Conservation (phyloP, 2,797 vertebrate species). For the Valencia hispanica region DNA sequence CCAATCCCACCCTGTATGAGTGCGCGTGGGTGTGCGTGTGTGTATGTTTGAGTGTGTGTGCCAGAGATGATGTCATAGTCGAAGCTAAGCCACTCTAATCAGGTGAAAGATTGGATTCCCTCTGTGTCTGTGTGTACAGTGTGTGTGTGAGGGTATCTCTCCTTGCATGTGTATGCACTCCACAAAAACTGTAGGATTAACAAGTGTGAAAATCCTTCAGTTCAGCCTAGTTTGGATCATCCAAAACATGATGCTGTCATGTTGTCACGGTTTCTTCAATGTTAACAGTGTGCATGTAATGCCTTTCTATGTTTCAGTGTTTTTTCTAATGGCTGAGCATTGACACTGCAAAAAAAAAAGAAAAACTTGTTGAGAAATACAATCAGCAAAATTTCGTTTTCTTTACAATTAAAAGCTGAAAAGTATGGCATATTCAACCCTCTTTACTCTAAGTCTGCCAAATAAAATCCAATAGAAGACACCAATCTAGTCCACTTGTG, state of each 20-base stretch:
- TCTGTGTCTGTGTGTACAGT: constrained; percentile 35
- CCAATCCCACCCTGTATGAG: constrained; percentile 5
- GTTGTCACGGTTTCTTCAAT: constrained; percentile 24
- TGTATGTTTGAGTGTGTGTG: constrained; percentile 15
- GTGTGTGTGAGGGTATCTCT: constrained; percentile 11
- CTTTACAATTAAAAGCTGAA: neutral
- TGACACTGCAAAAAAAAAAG: neutral
- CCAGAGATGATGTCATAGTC: constrained; percentile 74
- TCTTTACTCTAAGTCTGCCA: neutral
- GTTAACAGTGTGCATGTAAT: constrained; percentile 23
- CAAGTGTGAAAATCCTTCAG: constrained; percentile 43
- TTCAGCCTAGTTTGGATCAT: constrained; percentile 33
- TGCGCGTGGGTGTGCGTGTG: constrained; percentile 18
- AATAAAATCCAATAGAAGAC: neutral
- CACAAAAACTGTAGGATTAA: constrained; percentile 32
- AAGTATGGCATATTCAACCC: neutral
- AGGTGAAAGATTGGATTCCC: constrained; percentile 31
- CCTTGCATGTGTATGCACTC: constrained; percentile 6
- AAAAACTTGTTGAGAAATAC: neutral
- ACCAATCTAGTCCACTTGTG: too few relatives aligned
- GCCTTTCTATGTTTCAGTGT: neutral
- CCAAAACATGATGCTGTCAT: constrained; percentile 52
- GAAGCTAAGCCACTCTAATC: constrained; percentile 44
- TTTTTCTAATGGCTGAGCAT: neutral
- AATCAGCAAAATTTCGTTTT: neutral